Evolutionary conservation across 1,140 invertebrate genomes (phyloP), one percentile per base, ranked within the genome.

Genomic region (Leptopilina clavipes): DNA sequence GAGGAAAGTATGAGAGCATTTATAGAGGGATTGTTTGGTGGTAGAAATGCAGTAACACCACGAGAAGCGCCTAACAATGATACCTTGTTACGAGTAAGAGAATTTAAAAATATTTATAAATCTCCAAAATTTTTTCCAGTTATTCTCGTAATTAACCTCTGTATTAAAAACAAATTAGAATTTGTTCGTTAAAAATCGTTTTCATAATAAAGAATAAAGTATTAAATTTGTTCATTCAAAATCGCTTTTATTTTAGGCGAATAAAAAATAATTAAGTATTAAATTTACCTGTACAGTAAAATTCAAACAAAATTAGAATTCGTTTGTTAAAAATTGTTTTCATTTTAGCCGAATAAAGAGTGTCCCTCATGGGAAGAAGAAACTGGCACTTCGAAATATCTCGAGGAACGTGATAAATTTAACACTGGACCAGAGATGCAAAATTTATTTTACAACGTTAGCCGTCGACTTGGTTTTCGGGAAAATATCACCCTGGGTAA

Each of bases 381-480:
- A 10, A 81, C 85, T 1, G 84, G 86, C 3, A 81, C 88, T 79
- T 3, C 17, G 70, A 74, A 52, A 43, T 17, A 31, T 14, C n/a
- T 75, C 0, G 56, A 79, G 31, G 90, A 92, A 80, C 79, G 83
- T 25, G 78, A 79, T 3, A 86, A 82, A 74, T 92, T 92, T 81
- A 78, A 86, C 1, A 59, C 85, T 40, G 87, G 88, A 37, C 37
- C 81, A 0, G 84, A 89, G n/a, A 88, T 91, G 76, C 80, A 85
- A 37, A 84, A 85, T 74, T 80, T 92, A 18, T 31, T 89, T 11
- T 71, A 85, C 18, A 90, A 90, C 74, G 88, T 92, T 3, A 89
- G 86, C 37, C 75, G 77, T 17, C 88, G 91, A 22, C 84, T 92
- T 3, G 91, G 90, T 37, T 89, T 91, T 45, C 71, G 81, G 31